Percentiles rank a stretch among this genome's conserved stretches.
Conservation (phyloP, 2,113 vertebrate genomes). For the Archocentrus centrarchus region DNA sequence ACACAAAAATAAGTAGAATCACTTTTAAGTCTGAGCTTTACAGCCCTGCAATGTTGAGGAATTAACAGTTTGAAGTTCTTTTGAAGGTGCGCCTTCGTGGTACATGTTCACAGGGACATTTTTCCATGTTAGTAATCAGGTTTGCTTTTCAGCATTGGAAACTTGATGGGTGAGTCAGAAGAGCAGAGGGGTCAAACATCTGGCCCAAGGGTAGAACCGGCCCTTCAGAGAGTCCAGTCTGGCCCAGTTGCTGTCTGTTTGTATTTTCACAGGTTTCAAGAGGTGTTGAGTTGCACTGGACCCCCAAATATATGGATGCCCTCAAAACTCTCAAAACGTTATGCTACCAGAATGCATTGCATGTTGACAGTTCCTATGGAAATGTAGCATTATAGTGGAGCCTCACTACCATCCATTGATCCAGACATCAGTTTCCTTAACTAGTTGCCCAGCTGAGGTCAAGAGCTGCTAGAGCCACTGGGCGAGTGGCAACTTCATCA, state of each 20-base stretch:
- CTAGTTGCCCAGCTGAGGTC: no score
- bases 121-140: no score
- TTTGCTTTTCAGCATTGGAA: not conserved
- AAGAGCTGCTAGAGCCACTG: no score
- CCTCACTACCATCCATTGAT: not conserved
- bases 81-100: not conserved
- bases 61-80: not conserved
- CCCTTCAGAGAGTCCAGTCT: no score
- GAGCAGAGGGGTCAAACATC: no score
- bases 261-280: not conserved
- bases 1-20: not conserved
- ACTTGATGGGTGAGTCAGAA: fast-evolving
- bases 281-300: not conserved
- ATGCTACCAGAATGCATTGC: no score
- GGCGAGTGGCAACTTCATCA: no score
- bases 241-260: not conserved
- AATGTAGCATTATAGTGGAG: not conserved
- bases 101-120: no score
- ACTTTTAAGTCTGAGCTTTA: not conserved
- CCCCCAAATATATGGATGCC: not conserved
- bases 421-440: not conserved
- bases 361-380: not conserved
- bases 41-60: not conserved
- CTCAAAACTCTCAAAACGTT: not conserved
- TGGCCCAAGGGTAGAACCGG: no score